Evolutionary conservation across 2,888 invertebrate species (phyloP).

Genomic region (Drosophila borealis): DNA sequence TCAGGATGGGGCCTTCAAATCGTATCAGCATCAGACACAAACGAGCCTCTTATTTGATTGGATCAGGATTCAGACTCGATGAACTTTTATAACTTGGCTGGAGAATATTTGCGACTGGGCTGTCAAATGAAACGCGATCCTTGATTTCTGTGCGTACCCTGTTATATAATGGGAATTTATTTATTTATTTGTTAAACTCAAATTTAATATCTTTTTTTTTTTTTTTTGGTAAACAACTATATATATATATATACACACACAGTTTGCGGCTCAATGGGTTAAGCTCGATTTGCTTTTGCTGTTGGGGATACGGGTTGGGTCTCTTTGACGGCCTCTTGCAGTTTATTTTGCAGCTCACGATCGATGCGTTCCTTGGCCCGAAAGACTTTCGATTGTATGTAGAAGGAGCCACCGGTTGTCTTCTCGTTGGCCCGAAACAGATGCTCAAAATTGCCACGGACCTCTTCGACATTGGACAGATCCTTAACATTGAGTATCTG

Average conservation of each 20-base stretch:
- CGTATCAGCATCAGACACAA: too few species aligned
- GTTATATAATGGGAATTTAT: not conserved
- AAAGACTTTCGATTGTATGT: slow-evolving; percentile 98
- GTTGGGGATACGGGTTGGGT: not conserved
- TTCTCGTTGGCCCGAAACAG: slow-evolving; percentile 96
- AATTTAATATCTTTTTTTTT: not conserved
- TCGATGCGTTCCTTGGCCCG: slow-evolving; percentile 95
- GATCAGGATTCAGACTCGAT: too few species aligned
- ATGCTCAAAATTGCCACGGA: slow-evolving; percentile 92
- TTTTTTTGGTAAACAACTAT: not conserved
- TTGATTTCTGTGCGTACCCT: not conserved
- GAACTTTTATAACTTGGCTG: too few species aligned
- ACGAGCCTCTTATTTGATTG: too few species aligned
- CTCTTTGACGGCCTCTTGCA: not conserved
- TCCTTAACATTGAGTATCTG: slow-evolving; percentile 95
- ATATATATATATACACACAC: not conserved
- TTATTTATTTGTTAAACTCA: not conserved
- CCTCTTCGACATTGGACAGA: slow-evolving; percentile 88
- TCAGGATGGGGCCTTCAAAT: too few species aligned
- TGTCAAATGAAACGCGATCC: too few species aligned
- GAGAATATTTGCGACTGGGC: too few species aligned
- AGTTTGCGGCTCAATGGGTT: not conserved
- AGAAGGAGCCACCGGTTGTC: slow-evolving; percentile 96
- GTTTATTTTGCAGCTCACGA: slow-evolving; percentile 86
- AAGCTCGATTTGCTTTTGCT: not conserved